Evolutionary conservation across 2,888 invertebrate species (phyloP), one percentile per base, ranked within the genome.

Genomic region (Agapetus fuscipes): DNA sequence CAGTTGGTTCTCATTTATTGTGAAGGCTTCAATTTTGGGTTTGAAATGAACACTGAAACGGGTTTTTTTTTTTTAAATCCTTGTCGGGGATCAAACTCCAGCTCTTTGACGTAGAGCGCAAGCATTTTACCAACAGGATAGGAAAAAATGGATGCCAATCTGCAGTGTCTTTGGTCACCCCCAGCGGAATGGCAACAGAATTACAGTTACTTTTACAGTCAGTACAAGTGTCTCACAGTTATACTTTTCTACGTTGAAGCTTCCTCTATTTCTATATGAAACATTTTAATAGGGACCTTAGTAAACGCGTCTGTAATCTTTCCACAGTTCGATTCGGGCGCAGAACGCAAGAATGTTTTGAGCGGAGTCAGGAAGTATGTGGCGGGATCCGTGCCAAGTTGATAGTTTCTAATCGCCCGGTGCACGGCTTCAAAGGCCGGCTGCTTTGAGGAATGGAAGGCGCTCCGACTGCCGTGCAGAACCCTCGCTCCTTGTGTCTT

Each of bases 401-500:
- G 73, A 61, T 83, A 83, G 48, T 67, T 62, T 12, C 59, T 54
- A 17, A 66, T 56, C 2, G 66, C 63, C 37, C 53, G 56, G 48
- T 67, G 66, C 10, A 68, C 56, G 20, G 67, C 66, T 64, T 77
- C 77, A 57, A 95, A 94, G 0, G 85, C 77, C 1, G 89, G 88
- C 54, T 93, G 89, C 58, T 86, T 90, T 48, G 82, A 73, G 0
- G 78, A 80, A 59, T 90, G 88, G 62, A 93, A 94, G 35, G 83
- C 84, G 3, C 82, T 78, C 35, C 95, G 72, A 52, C 86, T 91
- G 25, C 93, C 95, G 58, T 96, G 96, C 31, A 95, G 58, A 5
- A 95, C 74, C 46, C 78, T 73, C n/a, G 87, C 80, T 2, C 94
- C 95, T 17, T 72, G 59, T 35, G 66, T 60, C 43, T 82, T 76